Conservation (phyloP, 2,113 vertebrate genomes). For the Alces alces region DNA sequence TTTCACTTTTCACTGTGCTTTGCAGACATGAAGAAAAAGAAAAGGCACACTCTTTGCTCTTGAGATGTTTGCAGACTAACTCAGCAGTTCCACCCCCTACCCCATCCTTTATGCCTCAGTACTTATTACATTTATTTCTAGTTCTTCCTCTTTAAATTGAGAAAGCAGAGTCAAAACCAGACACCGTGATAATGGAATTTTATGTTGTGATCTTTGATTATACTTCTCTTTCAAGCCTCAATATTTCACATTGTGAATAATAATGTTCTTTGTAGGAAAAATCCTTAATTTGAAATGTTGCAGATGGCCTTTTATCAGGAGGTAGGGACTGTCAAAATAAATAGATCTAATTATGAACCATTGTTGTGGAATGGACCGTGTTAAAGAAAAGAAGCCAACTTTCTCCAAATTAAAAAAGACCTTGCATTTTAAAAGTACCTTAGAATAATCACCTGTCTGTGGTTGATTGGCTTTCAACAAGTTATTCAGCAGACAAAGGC, state of each 20-base stretch:
- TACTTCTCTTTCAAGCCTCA: constrained; percentile 13
- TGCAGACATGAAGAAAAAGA: not conserved
- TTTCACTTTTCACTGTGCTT: not conserved
- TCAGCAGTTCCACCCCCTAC: not conserved
- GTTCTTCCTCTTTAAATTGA: constrained; percentile 48
- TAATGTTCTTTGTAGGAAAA: constrained; percentile 57
- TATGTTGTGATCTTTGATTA: constrained; percentile 55
- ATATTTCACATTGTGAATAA: constrained; percentile 48
- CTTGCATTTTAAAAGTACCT: constrained; percentile 57
- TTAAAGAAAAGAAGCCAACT: constrained; percentile 59
- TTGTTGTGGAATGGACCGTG: constrained; percentile 52
- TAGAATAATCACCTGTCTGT: constrained; percentile 62
- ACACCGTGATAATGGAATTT: constrained; percentile 50
- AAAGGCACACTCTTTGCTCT: not conserved
- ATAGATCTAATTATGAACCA: constrained; percentile 64
- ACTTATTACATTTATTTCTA: constrained; percentile 40
- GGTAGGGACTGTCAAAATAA: constrained; percentile 32
- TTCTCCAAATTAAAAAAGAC: constrained; percentile 67
- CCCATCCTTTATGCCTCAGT: not conserved
- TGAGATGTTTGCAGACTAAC: not conserved
- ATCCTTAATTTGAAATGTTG: constrained; percentile 49
- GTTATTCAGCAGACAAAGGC: constrained; percentile 47
- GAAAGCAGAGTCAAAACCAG: constrained; percentile 51
- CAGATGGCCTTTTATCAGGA: constrained; percentile 50
- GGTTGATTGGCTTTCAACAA: constrained; percentile 68